phyloP scores from a whole-genome alignment of 2,888 invertebrate genomes.

The Notodonta ziczac region DNA sequence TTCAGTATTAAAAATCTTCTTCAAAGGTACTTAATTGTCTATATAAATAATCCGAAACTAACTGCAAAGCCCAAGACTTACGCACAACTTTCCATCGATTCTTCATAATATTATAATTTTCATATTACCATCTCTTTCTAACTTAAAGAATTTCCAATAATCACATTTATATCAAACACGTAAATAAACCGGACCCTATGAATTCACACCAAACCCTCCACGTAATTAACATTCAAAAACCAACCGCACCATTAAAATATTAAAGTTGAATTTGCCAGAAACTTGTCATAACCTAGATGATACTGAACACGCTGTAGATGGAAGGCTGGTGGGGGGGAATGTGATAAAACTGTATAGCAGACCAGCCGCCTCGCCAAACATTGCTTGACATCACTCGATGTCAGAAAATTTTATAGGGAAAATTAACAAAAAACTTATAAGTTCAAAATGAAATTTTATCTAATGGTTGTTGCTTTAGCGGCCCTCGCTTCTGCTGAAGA shows the following conservation, averaged over 20 bases:
- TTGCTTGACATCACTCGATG: conserved; percentile 75
- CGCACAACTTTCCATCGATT: not conserved
- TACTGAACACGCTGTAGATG: conserved; percentile 51
- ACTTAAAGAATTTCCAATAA: conserved; percentile 5
- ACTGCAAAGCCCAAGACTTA: not conserved
- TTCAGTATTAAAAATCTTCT: no score
- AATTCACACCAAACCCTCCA: conserved; percentile 35
- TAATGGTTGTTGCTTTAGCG: conserved; percentile 63
- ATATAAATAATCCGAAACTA: no score
- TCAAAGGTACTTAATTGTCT: no score
- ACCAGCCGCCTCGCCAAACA: conserved; percentile 67
- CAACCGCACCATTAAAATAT: conserved; percentile 8
- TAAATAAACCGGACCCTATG: conserved; percentile 37
- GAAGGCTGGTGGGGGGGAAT: conserved; percentile 68
- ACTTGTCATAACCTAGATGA: conserved; percentile 70
- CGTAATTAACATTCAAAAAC: conserved; percentile 13
- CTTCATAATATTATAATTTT: not conserved
- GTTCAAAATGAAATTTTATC: conserved; percentile 64
- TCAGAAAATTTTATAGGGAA: conserved; percentile 57
- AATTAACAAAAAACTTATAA: conserved; percentile 47
- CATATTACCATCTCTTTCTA: not conserved
- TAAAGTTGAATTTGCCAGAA: conserved; percentile 65
- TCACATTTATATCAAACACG: conserved; percentile 24
- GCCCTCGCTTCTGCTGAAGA: conserved; percentile 72
- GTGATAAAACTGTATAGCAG: conserved; percentile 78